phyloP scores from a whole-genome alignment of 2,888 invertebrate species.

The Agrilus cyanescens region DNA sequence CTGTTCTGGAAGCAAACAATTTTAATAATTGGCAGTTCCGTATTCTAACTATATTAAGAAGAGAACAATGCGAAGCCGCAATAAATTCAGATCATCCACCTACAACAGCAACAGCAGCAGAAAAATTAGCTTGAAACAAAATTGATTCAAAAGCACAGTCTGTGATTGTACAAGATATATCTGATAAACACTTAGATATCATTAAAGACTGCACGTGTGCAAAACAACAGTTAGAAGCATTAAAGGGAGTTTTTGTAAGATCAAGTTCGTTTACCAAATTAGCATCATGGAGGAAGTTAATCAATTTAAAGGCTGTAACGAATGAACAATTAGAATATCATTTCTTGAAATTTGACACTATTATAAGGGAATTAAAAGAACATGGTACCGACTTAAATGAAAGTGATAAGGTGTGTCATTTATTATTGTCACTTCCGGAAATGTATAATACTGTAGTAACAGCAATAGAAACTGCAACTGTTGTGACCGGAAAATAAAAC shows the following conservation, averaged over 20 bases:
- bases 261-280: slow-evolving; percentile 3
- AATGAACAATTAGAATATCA: slow-evolving; percentile 16
- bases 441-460: slow-evolving; percentile 18
- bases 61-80: slow-evolving; percentile 1
- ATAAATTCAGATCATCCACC: neutral
- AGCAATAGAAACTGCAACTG: slow-evolving; percentile 19
- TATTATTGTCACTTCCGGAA: slow-evolving; percentile 14
- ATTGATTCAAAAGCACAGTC: neutral
- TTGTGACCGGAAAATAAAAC: too few relatives aligned
- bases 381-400: slow-evolving; percentile 16
- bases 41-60: neutral
- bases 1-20: neutral
- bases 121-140: neutral
- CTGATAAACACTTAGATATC: neutral
- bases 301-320: slow-evolving; percentile 14
- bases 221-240: neutral
- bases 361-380: slow-evolving; percentile 17
- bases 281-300: slow-evolving; percentile 12
- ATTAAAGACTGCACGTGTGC: neutral
- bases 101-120: neutral
- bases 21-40: slow-evolving; percentile 2
- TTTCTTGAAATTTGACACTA: slow-evolving; percentile 18
- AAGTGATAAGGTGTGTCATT: slow-evolving; percentile 17
- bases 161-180: too few relatives aligned
- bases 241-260: neutral